A percentile compares a stretch with the other conserved stretches of the same genome.
These are phyloP conservation scores for Brachypodius melanocephalos DNA, from an alignment of 2,113 vertebrate genomes.

Conservation along the genomic window DNA sequence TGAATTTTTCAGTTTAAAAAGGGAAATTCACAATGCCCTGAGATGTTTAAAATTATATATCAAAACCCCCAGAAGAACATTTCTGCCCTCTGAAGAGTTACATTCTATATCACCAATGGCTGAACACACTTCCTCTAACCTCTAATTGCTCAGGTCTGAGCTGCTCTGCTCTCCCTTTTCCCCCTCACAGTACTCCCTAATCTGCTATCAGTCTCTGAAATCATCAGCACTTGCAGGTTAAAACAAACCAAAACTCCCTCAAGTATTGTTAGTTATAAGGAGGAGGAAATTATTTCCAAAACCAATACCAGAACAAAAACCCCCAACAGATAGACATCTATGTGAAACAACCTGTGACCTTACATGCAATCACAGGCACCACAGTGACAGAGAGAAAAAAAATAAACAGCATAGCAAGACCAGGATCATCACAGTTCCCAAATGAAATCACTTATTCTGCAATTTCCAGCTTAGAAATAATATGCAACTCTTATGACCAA, in stretches of 20 bases:
- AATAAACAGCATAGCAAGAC: background rate
- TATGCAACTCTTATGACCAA: rapidly evolving
- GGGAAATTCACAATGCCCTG: background rate
- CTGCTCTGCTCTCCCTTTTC: background rate
- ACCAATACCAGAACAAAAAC: background rate
- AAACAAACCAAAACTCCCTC: conserved; percentile 20
- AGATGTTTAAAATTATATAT: background rate
- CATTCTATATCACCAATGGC: background rate
- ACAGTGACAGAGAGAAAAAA: background rate
- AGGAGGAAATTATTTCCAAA: conserved; percentile 4
- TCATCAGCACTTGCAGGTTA: background rate
- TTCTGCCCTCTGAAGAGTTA: background rate
- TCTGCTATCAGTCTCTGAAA: conserved; percentile 23
- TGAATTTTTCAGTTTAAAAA: background rate
- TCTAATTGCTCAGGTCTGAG: background rate
- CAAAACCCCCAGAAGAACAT: background rate
- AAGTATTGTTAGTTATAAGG: background rate
- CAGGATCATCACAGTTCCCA: background rate
- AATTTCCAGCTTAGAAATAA: background rate
- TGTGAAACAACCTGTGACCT: background rate
- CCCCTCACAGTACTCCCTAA: background rate
- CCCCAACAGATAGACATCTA: background rate
- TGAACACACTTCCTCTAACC: background rate
- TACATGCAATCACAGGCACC: background rate
- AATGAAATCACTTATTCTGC: background rate